Evolutionary conservation across 2,888 invertebrate genomes (phyloP).

Genomic region (Drosophila austrosaltans): DNA sequence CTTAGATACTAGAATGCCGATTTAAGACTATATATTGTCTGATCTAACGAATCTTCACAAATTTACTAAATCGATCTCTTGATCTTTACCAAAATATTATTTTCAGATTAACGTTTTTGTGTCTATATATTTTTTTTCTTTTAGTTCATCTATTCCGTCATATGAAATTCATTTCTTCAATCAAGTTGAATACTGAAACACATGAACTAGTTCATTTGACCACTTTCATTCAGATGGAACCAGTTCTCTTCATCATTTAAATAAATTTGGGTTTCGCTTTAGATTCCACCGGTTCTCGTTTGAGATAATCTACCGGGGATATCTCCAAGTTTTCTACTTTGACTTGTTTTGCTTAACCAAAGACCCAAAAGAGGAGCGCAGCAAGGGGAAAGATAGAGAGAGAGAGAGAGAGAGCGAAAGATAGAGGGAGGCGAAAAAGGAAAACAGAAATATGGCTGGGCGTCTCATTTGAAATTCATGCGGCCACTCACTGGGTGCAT

Average conservation of each 20-base stretch:
- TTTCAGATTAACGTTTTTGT: too few species aligned
- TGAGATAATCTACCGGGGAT: slow-evolving; percentile 7
- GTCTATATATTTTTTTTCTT: too few species aligned
- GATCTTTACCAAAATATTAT: too few species aligned
- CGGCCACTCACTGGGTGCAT: slow-evolving; percentile 82
- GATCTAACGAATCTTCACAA: too few species aligned
- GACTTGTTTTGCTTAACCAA: slow-evolving; percentile 1
- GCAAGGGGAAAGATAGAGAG: slow-evolving; percentile 1
- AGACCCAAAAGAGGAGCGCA: neutral
- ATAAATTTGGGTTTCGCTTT: neutral
- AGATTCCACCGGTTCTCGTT: slow-evolving; percentile 1
- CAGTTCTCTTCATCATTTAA: neutral
- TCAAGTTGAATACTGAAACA: neutral
- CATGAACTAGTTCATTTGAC: neutral
- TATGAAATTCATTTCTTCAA: too few species aligned
- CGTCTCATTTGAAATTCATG: slow-evolving; percentile 80
- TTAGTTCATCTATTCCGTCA: too few species aligned
- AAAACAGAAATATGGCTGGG: slow-evolving; percentile 20
- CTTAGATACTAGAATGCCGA: too few species aligned
- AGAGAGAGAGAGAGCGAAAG: neutral
- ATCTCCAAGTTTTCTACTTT: slow-evolving; percentile 6
- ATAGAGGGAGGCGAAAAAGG: slow-evolving; percentile 15
- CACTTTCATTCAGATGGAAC: neutral
- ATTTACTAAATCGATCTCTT: too few species aligned
- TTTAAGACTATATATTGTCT: too few species aligned